Percentiles rank a stretch among this genome's conserved stretches.
These are phyloP conservation scores for Cancer borealis DNA, from an alignment of 2,888 invertebrate genomes.

Conservation along the genomic window DNA sequence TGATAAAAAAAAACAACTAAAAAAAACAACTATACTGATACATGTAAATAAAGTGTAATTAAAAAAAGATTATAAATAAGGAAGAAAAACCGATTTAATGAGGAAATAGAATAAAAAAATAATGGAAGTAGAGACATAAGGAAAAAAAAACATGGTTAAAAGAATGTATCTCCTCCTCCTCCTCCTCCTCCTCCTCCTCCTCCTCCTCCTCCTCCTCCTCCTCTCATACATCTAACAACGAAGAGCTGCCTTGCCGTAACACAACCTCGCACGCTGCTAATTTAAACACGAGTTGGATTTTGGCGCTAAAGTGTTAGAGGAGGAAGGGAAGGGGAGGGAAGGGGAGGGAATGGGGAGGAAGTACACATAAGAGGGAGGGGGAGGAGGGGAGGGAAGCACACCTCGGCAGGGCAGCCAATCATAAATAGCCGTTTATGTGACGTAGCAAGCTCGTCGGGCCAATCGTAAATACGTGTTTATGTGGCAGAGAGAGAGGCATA, in stretches of 20 bases:
- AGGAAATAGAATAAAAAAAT: neutral
- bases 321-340: neutral
- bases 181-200: neutral
- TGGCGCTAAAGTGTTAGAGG: slow-evolving; percentile 23
- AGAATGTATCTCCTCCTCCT: neutral
- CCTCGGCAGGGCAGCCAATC: slow-evolving; percentile 65
- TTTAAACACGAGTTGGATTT: slow-evolving; percentile 33
- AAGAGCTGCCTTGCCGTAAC: slow-evolving; percentile 12
- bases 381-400: slow-evolving; percentile 47
- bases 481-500: slow-evolving; percentile 57
- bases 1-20: neutral
- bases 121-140: neutral
- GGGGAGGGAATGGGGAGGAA: neutral
- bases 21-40: neutral
- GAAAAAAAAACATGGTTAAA: neutral
- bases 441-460: slow-evolving; percentile 61
- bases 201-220: slow-evolving; percentile 49
- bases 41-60: neutral
- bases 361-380: slow-evolving; percentile 54
- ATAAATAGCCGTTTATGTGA: slow-evolving; percentile 68
- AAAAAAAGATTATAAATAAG: neutral
- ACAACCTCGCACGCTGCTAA: slow-evolving; percentile 5
- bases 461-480: slow-evolving; percentile 68
- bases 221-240: neutral
- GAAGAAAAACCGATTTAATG: neutral